phyloP scores from a whole-genome alignment of 2,888 invertebrate genomes.

The Hypena proboscidalis region DNA sequence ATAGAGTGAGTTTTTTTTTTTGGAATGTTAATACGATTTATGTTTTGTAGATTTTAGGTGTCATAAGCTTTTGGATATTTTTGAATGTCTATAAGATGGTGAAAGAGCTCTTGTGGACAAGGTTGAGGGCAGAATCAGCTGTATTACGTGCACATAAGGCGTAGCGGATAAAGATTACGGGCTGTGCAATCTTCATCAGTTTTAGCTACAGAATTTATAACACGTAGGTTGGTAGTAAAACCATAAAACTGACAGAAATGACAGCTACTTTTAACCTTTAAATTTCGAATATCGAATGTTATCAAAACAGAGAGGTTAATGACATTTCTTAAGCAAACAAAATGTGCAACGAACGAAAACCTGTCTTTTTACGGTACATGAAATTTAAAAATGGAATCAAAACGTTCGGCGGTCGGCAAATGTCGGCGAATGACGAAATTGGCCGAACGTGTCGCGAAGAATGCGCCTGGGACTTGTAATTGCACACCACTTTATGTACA shows the following conservation, averaged over 20 bases:
- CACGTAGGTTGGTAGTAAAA: too few species aligned
- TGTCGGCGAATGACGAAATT: conserved; percentile 42
- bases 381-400: conserved; percentile 49
- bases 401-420: conserved; percentile 28
- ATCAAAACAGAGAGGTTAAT: conserved; percentile 39
- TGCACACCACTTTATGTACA: conserved; percentile 53
- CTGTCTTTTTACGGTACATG: conserved; percentile 44
- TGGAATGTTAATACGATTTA: conserved; percentile 49
- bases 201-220: too few species aligned
- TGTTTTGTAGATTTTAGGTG: conserved; percentile 23
- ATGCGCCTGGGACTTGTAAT: conserved; percentile 70
- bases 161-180: too few species aligned
- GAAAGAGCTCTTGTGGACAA: too few species aligned
- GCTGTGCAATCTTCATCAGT: too few species aligned
- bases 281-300: conserved; percentile 8
- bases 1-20: conserved; percentile 69
- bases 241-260: too few species aligned
- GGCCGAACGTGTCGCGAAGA: conserved; percentile 71
- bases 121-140: too few species aligned
- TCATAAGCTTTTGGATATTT: too few species aligned
- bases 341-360: conserved; percentile 27
- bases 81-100: too few species aligned
- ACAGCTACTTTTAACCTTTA: background rate
- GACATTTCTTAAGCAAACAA: conserved; percentile 35
- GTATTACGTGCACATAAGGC: too few species aligned